These are phyloP conservation scores for Sebastes itinus DNA, from an alignment of 2,797 vertebrate genomes.

Conservation along the genomic window DNA sequence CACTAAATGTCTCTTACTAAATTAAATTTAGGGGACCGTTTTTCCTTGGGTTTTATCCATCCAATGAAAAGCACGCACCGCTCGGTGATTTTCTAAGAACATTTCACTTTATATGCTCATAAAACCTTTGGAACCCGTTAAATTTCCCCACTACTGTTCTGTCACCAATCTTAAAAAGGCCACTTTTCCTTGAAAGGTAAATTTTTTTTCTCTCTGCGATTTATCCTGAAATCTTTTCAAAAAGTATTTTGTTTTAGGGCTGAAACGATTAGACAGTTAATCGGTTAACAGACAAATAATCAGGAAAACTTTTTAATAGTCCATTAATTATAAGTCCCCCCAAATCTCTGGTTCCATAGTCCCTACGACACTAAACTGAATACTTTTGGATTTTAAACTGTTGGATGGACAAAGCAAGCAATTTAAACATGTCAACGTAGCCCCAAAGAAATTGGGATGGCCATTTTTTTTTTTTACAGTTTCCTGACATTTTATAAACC, in stretches of 20 bases:
- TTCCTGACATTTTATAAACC: background rate
- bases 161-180: background rate
- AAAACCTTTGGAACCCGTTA: background rate
- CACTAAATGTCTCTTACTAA: background rate
- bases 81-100: background rate
- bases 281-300: background rate
- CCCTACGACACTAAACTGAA: background rate
- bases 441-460: background rate
- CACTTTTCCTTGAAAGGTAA: background rate
- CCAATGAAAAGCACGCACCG: background rate
- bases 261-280: no score
- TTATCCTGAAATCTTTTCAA: background rate
- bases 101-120: background rate
- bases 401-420: background rate
- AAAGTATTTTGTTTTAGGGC: background rate
- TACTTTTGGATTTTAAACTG: background rate
- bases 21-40: background rate
- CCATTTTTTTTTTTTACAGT: no score
- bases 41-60: background rate
- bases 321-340: background rate
- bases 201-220: background rate
- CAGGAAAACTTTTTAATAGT: background rate
- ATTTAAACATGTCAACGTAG: background rate
- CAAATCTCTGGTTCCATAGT: no score
- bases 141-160: background rate